Base-by-base conservation (phyloP, 2,797 vertebrate species). In the Cheirogaleus major region DNA sequence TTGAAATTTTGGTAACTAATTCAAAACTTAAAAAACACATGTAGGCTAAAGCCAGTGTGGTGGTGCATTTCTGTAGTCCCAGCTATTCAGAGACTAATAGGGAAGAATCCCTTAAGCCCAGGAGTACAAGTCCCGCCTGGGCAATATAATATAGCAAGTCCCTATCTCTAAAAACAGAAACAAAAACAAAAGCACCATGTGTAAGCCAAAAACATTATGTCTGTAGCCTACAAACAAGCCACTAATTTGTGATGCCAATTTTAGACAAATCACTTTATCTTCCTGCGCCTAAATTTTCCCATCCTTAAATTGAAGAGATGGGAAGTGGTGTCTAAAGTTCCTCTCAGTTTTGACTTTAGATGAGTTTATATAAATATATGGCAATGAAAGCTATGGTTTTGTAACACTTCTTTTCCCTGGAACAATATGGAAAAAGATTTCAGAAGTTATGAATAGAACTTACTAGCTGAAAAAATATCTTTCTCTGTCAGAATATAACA, bases 211-310 rank as follows among this genome's bases (percentile, higher is more conserved):
- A 52, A 55, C n/a, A 59, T 27, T 55, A 67, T 30, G 1, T 79
- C 41, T 79, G 4, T 72, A 82, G 75, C n/a, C 52, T 91, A 7
- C 59, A 95, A 92, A 95, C 3, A 76, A 27, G 57, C 27, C 9
- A 82, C 69, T 18, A 86, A 35, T 67, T 86, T 93, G 57, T 61
- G 45, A 95, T 81, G 35, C 14, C 55, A 95, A 93, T 52, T 89
- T 86, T 93, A 69, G 30, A 91, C 43, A 93, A 92, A 59, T 94
- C 41, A 95, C 82, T 95, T 94, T 5, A 93, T 95, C 32, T 93
- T 41, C 57, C 70, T 92, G 14, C 27, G 25, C 79, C n/a, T 92
- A 85, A 95, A 92, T 92, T 89, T 92, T 61, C 35, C 84, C 65
- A 91, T 73, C 11, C 63, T 91, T 78, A 92, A 92, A 89, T 20